phyloP scores from a whole-genome alignment of 2,888 invertebrate species.

The Ditula angustiorana region DNA sequence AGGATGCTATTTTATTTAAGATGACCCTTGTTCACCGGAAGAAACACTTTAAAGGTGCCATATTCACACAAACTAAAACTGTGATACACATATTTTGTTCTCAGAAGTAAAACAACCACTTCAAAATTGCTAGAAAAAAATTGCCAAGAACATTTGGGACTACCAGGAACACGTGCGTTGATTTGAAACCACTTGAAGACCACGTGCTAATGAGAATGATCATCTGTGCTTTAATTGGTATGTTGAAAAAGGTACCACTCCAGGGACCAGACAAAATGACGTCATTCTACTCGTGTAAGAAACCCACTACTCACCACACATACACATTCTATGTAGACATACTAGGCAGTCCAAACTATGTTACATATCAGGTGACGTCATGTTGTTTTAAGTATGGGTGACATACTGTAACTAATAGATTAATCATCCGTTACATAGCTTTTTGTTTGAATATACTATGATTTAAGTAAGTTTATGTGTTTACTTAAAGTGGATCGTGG shows the following conservation, averaged over 20 bases:
- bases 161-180: slow-evolving; percentile 3
- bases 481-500: too few relatives aligned
- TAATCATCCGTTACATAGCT: too few relatives aligned
- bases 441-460: too few relatives aligned
- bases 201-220: slow-evolving; percentile 25
- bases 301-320: too few relatives aligned
- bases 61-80: slow-evolving; percentile 51
- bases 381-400: too few relatives aligned
- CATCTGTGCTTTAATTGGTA: slow-evolving; percentile 6
- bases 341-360: too few relatives aligned
- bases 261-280: too few relatives aligned
- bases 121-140: neutral
- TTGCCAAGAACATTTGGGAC: neutral
- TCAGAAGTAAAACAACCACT: neutral
- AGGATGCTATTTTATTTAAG: slow-evolving; percentile 1
- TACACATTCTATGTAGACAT: too few relatives aligned
- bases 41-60: slow-evolving; percentile 65
- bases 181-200: neutral
- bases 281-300: too few relatives aligned
- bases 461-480: too few relatives aligned
- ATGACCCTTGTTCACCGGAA: slow-evolving; percentile 50
- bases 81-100: slow-evolving; percentile 20
- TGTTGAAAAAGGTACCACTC: neutral
- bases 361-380: too few relatives aligned
- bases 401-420: too few relatives aligned